Base-by-base conservation (phyloP, 92 coral and sea anemone genomes). In the Isaurus tuberculatus region DNA sequence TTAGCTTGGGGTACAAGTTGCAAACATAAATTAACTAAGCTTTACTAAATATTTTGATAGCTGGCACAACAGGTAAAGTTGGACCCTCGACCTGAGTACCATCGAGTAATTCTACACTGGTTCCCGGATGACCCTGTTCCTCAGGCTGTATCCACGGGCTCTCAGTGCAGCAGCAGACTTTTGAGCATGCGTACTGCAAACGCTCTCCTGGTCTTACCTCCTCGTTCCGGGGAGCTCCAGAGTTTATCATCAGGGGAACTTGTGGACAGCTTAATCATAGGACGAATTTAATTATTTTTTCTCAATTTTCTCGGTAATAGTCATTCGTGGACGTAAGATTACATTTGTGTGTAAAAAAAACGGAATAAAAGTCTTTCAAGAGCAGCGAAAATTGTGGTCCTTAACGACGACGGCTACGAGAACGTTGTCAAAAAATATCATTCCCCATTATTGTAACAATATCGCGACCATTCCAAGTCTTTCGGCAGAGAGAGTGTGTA, bases 121-220 rank as follows among this genome's bases (percentile, higher is more conserved):
- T 85, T 87, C 85, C 70, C 88, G 10, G 92, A 87, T 83, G 97
- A 96, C 72, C 86, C 89, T 44, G 63, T 96, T 9, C 98, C 99
- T 17, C 89, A 83, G 29, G 99, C 97, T 73, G 78, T 67, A 23
- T 90, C 98, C 53, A 96, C 99, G 60, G 99, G 99, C 73, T 94
- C 98, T 80, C 99, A 96, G 83, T 96, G 99, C 74, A 96, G 99
- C 88, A 96, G 99, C 85, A 94, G 99, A 69, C 89, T 96, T 42
- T 74, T 94, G 86, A 96, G 99, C 85, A 94, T 96, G 95, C 97
- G 99, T 31, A 94, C 98, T 19, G 98, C 99, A 25, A 96, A 96
- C 81, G 98, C 98, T 4, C 88, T 96, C 64, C 87, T 96, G 33
- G 99, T 88, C 68, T 82, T 94, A 64, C 99, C 98, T 27, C 91